These are phyloP conservation scores for Ia io DNA, from an alignment of 2,113 vertebrate genomes.

Conservation along the genomic window DNA sequence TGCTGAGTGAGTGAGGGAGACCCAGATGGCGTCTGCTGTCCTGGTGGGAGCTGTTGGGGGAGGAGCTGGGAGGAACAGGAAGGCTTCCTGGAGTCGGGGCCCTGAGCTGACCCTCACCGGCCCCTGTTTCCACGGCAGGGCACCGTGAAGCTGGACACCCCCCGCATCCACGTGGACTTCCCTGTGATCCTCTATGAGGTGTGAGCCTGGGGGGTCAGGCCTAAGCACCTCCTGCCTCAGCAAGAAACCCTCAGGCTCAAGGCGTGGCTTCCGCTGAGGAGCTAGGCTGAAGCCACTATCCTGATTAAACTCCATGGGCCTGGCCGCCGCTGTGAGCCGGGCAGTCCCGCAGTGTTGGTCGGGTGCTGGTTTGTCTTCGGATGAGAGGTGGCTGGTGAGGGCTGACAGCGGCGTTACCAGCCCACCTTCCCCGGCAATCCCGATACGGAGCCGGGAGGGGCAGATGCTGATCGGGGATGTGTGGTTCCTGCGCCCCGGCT, in stretches of 20 bases:
- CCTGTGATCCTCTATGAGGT: constrained; percentile 97
- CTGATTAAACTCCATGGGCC: constrained; percentile 60
- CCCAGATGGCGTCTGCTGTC: not conserved
- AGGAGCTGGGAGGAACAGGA: not conserved
- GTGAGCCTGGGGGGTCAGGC: constrained; percentile 79
- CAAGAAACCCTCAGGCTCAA: constrained; percentile 59
- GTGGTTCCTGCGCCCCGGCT: constrained; percentile 25
- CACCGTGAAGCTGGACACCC: constrained; percentile 93
- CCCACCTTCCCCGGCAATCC: constrained; percentile 5
- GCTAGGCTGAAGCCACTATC: constrained; percentile 46
- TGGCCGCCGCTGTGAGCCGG: constrained; percentile 45
- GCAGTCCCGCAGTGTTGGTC: not conserved
- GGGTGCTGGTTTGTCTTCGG: constrained; percentile 31
- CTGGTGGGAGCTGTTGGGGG: not conserved
- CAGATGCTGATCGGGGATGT: constrained; percentile 12
- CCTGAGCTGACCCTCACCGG: constrained; percentile 34
- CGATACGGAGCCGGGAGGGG: not conserved
- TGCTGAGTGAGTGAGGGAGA: not conserved
- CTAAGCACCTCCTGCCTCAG: constrained; percentile 41
- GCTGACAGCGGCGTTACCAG: constrained; percentile 27
- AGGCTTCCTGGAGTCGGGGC: not conserved
- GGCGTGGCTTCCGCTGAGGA: constrained; percentile 59
- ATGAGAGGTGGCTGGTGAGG: constrained; percentile 25
- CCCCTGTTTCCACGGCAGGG: constrained; percentile 86
- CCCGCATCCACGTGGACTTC: constrained; percentile 97